A percentile compares a stretch with the other conserved stretches of the same genome.
Evolutionary conservation across 1,140 invertebrate species (phyloP).

Genomic region (Eueides isabella): DNA sequence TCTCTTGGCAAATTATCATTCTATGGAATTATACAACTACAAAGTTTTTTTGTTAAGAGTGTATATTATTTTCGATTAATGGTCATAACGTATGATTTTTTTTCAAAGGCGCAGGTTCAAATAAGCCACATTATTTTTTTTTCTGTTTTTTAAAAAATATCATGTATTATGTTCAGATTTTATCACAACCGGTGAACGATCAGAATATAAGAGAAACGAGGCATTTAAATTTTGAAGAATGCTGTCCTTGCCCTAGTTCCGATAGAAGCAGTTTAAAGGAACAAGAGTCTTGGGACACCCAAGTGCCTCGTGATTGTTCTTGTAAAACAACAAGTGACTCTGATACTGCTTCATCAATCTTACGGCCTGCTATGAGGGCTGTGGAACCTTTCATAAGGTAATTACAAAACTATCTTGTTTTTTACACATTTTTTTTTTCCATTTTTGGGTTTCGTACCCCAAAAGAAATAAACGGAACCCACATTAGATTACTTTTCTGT

Average conservation of each 20-base stretch:
- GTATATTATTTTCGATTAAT: too few relatives aligned
- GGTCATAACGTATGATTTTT: too few relatives aligned
- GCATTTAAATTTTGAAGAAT: conserved; percentile 48
- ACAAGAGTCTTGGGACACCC: neutral
- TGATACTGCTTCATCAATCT: conserved; percentile 56
- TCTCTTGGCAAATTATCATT: too few relatives aligned
- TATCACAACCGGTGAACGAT: conserved; percentile 43
- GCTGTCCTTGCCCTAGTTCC: conserved; percentile 55
- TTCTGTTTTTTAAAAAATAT: too few relatives aligned
- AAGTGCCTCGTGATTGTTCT: conserved; percentile 42
- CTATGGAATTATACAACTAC: too few relatives aligned
- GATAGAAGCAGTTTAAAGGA: conserved; percentile 2
- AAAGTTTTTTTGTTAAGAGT: too few relatives aligned
- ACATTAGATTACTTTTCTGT: too few relatives aligned
- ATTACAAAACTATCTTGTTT: conserved; percentile 12
- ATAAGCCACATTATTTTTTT: too few relatives aligned
- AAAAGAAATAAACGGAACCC: too few relatives aligned
- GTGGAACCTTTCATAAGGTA: conserved; percentile 53
- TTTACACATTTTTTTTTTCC: too few relatives aligned
- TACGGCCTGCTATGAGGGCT: conserved; percentile 49
- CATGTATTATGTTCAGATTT: conserved; percentile 40
- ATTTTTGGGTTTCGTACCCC: too few relatives aligned
- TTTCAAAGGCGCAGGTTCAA: too few relatives aligned
- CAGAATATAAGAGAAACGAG: conserved; percentile 35
- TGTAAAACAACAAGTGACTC: conserved; percentile 51